These are phyloP conservation scores for Sepioteuthis lessoniana DNA, from an alignment of 2,888 invertebrate genomes.

Conservation along the genomic window DNA sequence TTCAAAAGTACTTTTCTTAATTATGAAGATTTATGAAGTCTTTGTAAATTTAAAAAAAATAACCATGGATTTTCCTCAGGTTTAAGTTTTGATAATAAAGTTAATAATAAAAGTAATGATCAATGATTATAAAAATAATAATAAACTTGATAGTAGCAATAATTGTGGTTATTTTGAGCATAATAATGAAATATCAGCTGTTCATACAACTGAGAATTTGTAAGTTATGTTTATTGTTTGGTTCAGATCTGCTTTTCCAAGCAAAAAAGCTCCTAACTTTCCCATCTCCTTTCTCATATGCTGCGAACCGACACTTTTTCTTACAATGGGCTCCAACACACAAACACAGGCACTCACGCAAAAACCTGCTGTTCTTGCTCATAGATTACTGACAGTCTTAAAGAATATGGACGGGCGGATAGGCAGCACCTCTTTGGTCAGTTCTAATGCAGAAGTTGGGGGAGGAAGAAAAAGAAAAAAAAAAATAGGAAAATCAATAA, in stretches of 20 bases:
- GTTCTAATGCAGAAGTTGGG: background rate
- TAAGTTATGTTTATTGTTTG: background rate
- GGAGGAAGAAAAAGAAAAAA: too few species aligned
- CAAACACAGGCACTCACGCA: background rate
- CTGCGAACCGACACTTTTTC: background rate
- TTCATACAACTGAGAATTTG: background rate
- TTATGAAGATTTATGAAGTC: too few species aligned
- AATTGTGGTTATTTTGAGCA: background rate
- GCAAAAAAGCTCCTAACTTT: background rate
- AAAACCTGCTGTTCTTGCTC: background rate
- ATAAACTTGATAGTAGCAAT: background rate
- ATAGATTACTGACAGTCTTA: background rate
- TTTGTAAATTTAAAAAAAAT: too few species aligned
- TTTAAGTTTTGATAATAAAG: background rate
- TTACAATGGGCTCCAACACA: background rate
- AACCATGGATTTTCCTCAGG: background rate
- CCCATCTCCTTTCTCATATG: background rate
- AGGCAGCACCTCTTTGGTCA: background rate
- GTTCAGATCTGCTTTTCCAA: background rate
- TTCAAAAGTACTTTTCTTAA: too few species aligned
- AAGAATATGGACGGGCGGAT: background rate
- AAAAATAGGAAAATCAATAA: background rate
- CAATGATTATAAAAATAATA: too few species aligned
- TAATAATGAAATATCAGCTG: background rate
- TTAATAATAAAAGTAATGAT: background rate